Base-by-base conservation (phyloP, 1,140 invertebrate species). In the Macrosteles quadrilineatus region DNA sequence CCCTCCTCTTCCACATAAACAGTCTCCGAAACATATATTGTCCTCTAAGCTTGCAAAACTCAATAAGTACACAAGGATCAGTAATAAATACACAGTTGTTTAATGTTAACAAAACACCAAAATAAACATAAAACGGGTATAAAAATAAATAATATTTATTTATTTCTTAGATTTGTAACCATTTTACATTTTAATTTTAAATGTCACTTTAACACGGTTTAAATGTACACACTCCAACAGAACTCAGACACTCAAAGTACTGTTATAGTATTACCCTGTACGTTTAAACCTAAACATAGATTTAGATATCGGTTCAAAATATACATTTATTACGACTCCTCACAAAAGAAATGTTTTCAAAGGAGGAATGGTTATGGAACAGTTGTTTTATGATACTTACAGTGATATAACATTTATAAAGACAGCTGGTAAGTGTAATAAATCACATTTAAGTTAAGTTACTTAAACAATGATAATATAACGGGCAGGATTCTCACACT, bases 121-220 rank as follows among this genome's bases (percentile, higher is more conserved):
- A 53, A 53, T 14, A 6, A 6, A 53, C 11, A 11, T 11, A 14
- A 53, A 53, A 53, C 21, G 47, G 47, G 47, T 53, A 53, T 53
- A 53, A 53, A 53, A 53, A 53, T 53, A 53, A 53, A 53, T 53
- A 53, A 53, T 53, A 53, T 53, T 53, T 53, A 53, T 53, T 53
- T 53, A 53, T 53, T 53, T 53, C 11, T 53, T 53, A 53, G 47
- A 53, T 53, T 53, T 53, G 47, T 19, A 53, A 53, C 47, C 47
- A 53, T 53, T 11, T 53, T 53, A 53, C 47, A 53, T 53, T 53
- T 53, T 6, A 6, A 11, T 53, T 53, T 11, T 14, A 17, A 21
- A 6, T 11, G 11, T 53, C 47, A 17, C 19, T 53, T 53, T 53
- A 53, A 53, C 47, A 53, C 21, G 47, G 47, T 53, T 53, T 53